Conservation (phyloP, 1,140 invertebrate species). For the Brachionus rubens region DNA sequence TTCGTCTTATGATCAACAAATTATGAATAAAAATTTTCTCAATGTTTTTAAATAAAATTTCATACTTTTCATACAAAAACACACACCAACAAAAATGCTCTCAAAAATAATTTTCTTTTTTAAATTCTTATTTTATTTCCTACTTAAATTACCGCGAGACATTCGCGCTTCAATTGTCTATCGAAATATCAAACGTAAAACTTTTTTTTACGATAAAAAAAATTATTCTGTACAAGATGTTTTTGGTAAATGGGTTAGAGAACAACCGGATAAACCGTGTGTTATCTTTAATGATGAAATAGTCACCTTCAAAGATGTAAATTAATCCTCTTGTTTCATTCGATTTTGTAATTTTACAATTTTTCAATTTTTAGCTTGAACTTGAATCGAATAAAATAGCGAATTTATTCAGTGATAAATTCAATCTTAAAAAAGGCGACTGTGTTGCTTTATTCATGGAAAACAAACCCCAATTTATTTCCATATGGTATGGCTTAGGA, state of each 20-base stretch:
- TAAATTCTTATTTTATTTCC: not conserved
- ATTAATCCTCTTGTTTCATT: not conserved
- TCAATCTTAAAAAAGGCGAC: conserved; percentile 64
- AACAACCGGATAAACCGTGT: conserved; percentile 10
- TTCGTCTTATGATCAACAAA: too few relatives aligned
- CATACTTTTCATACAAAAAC: too few relatives aligned
- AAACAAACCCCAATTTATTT: conserved; percentile 73
- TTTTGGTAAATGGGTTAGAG: conserved; percentile 33
- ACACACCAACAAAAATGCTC: not conserved
- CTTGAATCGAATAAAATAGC: conserved; percentile 22
- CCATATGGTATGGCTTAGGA: conserved; percentile 80
- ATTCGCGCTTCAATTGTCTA: not conserved
- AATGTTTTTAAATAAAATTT: too few relatives aligned
- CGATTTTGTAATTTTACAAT: not conserved
- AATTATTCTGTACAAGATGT: conserved; percentile 12
- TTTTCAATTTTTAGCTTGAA: conserved; percentile 3
- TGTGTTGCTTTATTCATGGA: conserved; percentile 81
- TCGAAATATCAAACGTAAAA: not conserved
- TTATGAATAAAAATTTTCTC: too few relatives aligned
- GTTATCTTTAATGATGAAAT: conserved; percentile 1
- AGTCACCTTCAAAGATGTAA: conserved; percentile 23
- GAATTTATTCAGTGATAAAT: conserved; percentile 15
- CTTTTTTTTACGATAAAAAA: not conserved
- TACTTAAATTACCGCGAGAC: conserved; percentile 22
- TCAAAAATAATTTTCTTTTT: conserved; percentile 21